A percentile compares a stretch with the other conserved stretches of the same genome.
phyloP scores from a whole-genome alignment of 2,113 vertebrate species.

The Oxyruncus cristatus region DNA sequence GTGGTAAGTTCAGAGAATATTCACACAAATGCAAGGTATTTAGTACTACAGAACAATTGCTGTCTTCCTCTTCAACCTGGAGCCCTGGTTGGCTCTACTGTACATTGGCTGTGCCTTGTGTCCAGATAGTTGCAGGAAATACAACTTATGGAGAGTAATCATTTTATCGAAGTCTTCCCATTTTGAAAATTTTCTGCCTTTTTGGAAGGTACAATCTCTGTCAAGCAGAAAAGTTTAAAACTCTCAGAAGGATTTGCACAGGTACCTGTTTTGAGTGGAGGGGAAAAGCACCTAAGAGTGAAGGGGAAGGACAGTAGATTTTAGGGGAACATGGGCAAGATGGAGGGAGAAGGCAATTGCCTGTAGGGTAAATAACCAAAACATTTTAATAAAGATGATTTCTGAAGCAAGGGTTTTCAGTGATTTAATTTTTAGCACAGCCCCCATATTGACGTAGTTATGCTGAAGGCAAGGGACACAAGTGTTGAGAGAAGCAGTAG shows the following conservation, averaged over 20 bases:
- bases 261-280: neutral
- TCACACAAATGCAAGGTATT: neutral
- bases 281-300: neutral
- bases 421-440: neutral
- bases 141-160: neutral
- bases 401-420: neutral
- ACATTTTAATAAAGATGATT: neutral
- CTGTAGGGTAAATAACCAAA: neutral
- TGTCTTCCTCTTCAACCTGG: neutral
- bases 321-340: accelerated
- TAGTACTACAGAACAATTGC: neutral
- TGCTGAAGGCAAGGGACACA: neutral
- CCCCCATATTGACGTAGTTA: neutral
- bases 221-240: neutral
- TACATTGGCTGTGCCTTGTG: neutral
- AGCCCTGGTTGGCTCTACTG: neutral
- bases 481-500: neutral
- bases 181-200: neutral
- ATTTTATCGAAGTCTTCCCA: neutral
- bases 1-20: neutral
- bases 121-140: neutral
- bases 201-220: neutral
- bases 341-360: neutral
- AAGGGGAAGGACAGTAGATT: neutral
- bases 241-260: neutral